Evolutionary conservation across 2,888 invertebrate species (phyloP).

Genomic region (Thereva unica): DNA sequence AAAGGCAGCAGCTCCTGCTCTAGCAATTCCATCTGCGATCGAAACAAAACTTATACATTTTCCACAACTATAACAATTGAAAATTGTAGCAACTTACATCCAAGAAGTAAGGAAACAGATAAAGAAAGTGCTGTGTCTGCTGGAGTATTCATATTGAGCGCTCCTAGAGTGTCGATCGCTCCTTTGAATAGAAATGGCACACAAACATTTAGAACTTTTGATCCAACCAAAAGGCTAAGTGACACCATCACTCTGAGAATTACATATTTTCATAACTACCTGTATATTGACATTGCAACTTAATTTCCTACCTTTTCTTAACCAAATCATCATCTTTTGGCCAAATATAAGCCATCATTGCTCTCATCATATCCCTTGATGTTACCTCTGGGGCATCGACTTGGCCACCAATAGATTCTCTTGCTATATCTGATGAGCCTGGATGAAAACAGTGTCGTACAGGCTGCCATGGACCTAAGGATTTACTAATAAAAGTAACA

Average conservation of each 20-base stretch:
- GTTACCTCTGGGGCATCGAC: slow-evolving; percentile 67
- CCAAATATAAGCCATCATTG: slow-evolving; percentile 94
- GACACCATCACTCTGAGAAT: slow-evolving; percentile 82
- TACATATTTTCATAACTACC: slow-evolving; percentile 56
- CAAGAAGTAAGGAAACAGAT: slow-evolving; percentile 79
- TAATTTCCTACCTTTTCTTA: slow-evolving; percentile 48
- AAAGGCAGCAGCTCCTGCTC: slow-evolving; percentile 87
- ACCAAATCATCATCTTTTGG: slow-evolving; percentile 71
- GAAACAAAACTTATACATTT: neutral
- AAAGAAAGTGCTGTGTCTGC: slow-evolving; percentile 79
- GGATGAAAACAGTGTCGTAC: slow-evolving; percentile 89
- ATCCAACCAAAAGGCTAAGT: slow-evolving; percentile 74
- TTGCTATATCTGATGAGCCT: slow-evolving; percentile 67
- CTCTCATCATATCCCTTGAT: slow-evolving; percentile 77
- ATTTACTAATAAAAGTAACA: slow-evolving; percentile 33
- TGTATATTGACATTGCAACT: too few species aligned
- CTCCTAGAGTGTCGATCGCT: slow-evolving; percentile 85
- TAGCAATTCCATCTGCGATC: slow-evolving; percentile 85
- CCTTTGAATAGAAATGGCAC: slow-evolving; percentile 97
- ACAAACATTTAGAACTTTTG: slow-evolving; percentile 85
- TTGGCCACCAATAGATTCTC: slow-evolving; percentile 63
- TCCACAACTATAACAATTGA: slow-evolving; percentile 1
- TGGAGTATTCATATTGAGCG: slow-evolving; percentile 75
- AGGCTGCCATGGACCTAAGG: slow-evolving; percentile 54
- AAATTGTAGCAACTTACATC: slow-evolving; percentile 69